These are phyloP conservation scores for Bovichtus diacanthus DNA, from an alignment of 2,797 vertebrate species.

Conservation along the genomic window DNA sequence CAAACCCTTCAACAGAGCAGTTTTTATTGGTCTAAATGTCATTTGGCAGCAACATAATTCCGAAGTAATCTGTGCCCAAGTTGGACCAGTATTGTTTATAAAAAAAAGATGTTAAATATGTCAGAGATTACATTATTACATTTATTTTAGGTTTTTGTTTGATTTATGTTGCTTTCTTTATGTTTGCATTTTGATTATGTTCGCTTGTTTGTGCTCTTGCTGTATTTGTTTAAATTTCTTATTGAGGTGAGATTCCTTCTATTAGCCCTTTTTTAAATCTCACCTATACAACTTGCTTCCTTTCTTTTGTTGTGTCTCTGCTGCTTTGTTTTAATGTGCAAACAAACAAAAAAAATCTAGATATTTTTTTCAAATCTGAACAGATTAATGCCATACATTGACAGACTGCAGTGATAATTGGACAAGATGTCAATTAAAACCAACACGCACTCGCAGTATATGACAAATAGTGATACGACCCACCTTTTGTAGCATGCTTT, in stretches of 20 bases:
- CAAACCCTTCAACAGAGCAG: neutral
- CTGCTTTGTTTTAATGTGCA: too few relatives aligned
- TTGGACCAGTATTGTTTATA: neutral
- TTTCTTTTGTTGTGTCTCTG: too few relatives aligned
- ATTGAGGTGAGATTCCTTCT: too few relatives aligned
- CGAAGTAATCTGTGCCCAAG: neutral
- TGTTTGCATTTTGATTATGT: too few relatives aligned
- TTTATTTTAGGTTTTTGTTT: too few relatives aligned
- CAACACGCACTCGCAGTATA: neutral
- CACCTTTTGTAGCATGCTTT: neutral
- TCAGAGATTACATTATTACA: neutral
- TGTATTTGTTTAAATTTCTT: too few relatives aligned
- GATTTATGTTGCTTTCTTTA: too few relatives aligned
- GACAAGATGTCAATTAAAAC: neutral
- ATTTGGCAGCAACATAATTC: neutral
- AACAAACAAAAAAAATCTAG: too few relatives aligned
- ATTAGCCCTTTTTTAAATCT: too few relatives aligned
- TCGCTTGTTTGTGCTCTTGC: too few relatives aligned
- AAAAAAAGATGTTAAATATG: conserved; percentile 7
- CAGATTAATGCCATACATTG: neutral
- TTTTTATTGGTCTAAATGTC: neutral
- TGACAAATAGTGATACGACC: neutral
- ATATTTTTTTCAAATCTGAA: neutral
- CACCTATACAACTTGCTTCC: too few relatives aligned
- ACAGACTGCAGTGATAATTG: neutral